phyloP scores from a whole-genome alignment of 2,113 vertebrate species.

The Eulemur rufifrons region DNA sequence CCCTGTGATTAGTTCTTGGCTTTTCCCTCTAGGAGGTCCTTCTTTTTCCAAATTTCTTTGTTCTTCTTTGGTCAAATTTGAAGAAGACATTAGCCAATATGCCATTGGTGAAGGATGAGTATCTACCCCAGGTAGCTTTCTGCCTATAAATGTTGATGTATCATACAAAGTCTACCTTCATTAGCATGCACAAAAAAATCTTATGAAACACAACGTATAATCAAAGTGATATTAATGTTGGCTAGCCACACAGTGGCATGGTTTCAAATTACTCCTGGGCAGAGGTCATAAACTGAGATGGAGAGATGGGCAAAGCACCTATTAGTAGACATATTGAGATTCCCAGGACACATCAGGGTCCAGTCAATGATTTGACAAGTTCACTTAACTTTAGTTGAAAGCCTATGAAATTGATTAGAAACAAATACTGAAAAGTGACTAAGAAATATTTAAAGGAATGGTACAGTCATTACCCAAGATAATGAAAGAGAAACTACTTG shows the following conservation, averaged over 20 bases:
- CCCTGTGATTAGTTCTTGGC: neutral
- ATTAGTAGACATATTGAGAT: neutral
- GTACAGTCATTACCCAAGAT: neutral
- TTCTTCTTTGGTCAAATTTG: neutral
- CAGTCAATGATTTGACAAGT: neutral
- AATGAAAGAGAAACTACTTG: neutral
- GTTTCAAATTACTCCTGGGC: neutral
- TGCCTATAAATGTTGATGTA: neutral
- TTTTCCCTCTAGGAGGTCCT: neutral
- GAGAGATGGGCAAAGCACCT: neutral
- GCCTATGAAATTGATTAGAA: neutral
- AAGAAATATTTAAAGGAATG: neutral
- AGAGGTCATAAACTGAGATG: neutral
- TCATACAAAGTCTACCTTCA: neutral
- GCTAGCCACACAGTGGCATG: neutral
- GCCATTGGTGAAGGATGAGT: neutral
- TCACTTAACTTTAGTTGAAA: neutral
- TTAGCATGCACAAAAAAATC: neutral
- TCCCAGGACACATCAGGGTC: neutral
- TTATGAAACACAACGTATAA: neutral
- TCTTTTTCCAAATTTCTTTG: neutral
- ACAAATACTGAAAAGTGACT: neutral
- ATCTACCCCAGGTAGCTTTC: neutral
- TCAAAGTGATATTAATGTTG: neutral
- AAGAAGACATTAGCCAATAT: neutral